A percentile compares a stretch with the other conserved stretches of the same genome.
These are phyloP conservation scores for Drosophila nr. fundita DNA, from an alignment of 2,888 invertebrate species.

Conservation along the genomic window DNA sequence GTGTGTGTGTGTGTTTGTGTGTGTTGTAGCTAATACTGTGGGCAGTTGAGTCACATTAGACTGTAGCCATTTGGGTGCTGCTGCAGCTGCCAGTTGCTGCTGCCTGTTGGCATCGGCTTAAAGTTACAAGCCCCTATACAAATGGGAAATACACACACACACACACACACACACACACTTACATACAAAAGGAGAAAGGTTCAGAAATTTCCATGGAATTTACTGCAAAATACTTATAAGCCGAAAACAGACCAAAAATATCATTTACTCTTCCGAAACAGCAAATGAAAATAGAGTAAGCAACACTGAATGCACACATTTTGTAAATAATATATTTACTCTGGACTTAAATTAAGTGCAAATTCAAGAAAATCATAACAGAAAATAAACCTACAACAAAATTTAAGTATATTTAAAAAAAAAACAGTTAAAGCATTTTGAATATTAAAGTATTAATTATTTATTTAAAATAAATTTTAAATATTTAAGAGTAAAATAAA, in stretches of 20 bases:
- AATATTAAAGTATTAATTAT: neutral
- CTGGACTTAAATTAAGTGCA: neutral
- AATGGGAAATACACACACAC: conserved; percentile 12
- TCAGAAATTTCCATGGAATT: conserved; percentile 6
- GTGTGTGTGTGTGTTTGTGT: conserved; percentile 10
- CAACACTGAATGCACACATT: neutral
- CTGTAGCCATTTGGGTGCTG: conserved; percentile 32
- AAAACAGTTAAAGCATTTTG: neutral
- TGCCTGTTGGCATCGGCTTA: conserved; percentile 40
- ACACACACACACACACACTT: too few species aligned
- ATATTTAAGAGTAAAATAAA: neutral
- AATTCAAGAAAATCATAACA: neutral
- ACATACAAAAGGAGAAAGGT: neutral
- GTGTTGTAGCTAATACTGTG: conserved; percentile 60
- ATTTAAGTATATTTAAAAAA: too few species aligned
- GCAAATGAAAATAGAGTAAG: neutral
- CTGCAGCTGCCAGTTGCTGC: conserved; percentile 38
- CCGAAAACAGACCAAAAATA: neutral
- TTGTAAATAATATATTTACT: neutral
- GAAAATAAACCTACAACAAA: neutral
- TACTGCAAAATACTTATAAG: conserved; percentile 3
- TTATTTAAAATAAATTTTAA: neutral
- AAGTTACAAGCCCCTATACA: conserved; percentile 31
- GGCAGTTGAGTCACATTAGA: conserved; percentile 64
- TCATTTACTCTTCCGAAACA: neutral